Evolutionary conservation across 2,888 invertebrate species (phyloP), one percentile per base, ranked within the genome.

Genomic region (Xestobium rufovillosum): DNA sequence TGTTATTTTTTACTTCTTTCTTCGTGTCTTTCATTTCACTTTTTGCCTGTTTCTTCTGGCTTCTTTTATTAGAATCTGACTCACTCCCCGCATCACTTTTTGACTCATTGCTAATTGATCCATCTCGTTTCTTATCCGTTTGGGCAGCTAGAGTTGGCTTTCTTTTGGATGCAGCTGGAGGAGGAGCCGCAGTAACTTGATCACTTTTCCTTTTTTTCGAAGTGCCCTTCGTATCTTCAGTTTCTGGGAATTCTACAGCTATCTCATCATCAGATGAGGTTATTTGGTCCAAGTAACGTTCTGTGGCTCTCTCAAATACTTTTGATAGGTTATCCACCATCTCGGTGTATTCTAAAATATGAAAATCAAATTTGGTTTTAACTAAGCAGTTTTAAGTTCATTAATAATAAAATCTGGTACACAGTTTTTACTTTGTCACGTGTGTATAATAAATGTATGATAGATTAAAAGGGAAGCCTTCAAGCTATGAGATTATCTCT

Each of bases 271-370:
- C 89, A 14, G 87, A 85, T 1, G 82, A 82, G 6, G 83, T 78
- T 45, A 84, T 75, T 51, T 83, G 79, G 59, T 87, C 85, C 45
- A 90, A 75, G 62, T 85, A 90, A 55, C 85, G 80, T 57, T 84
- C 83, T 3, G 86, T 83, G 9, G 86, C 78, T 44, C 81, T 76
- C 49, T 86, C 82, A 57, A 91, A 90, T 8, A 82, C 86, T 49
- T 79, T 74, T 61, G 83, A 80, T 38, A 91, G 69, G 59, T 82
- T 88, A 56, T 83, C 81, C 6, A 85, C 88, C 89, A 90, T 90
- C 59, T 79, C 79, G 1, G 88, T 87, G 53, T 89, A 90, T 64
- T 89, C 89, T 89, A 64, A 30, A 67, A 61, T 44, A 48, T 38
- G 44, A 41, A 41, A 43, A 30, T 44, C 39, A 41, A 42, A 31